phyloP scores from a whole-genome alignment of 2,113 vertebrate genomes.

The Melanocharis versteri region DNA sequence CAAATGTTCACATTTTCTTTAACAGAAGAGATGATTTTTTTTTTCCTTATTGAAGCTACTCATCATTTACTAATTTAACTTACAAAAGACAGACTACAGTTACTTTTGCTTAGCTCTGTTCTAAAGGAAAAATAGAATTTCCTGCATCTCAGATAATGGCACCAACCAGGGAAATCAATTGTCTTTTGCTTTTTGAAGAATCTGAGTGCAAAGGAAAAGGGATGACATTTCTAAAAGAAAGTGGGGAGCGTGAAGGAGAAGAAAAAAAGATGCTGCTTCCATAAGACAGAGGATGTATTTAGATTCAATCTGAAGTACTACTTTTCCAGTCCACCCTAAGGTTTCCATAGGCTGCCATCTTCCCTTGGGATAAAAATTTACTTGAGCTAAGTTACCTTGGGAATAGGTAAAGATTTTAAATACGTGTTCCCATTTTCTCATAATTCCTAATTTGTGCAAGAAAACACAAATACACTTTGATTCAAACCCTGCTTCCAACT shows the following conservation, averaged over 20 bases:
- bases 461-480: not conserved
- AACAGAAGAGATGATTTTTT: not conserved
- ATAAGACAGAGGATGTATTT: not conserved
- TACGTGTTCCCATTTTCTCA: not conserved
- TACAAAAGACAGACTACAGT: not conserved
- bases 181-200: not conserved
- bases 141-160: not conserved
- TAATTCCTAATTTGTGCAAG: not conserved
- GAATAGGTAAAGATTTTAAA: not conserved
- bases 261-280: not conserved
- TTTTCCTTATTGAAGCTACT: not conserved
- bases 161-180: not conserved
- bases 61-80: slow-evolving; percentile 11
- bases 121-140: not conserved
- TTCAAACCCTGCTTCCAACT: not conserved
- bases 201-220: not conserved
- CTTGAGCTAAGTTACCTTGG: not conserved
- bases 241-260: accelerated
- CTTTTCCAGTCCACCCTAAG: not conserved
- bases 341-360: not conserved
- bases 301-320: not conserved
- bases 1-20: not conserved
- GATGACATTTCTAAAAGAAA: not conserved
- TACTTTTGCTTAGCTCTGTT: not conserved
- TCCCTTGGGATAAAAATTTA: not conserved